Evolutionary conservation across 2,888 invertebrate species (phyloP), one percentile per base, ranked within the genome.

Genomic region (Hoplodrina blanda): DNA sequence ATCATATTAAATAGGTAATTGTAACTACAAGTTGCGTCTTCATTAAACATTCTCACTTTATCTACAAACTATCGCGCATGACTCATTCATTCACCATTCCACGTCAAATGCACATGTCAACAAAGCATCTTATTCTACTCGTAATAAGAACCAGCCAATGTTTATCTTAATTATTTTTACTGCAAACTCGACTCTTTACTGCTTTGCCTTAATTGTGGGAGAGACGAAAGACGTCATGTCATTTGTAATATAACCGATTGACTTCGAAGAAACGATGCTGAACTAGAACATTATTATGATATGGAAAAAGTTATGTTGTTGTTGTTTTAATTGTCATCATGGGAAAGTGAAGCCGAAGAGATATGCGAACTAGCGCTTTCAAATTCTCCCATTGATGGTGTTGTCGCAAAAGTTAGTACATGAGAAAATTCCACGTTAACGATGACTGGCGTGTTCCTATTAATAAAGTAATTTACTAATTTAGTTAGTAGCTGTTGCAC

Each of bases 121-220:
- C 66, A 65, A 76, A 65, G 81, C 73, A 69, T 85, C 69, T 78
- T 82, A 83, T 83, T 80, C 72, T 76, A 76, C 56, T 54, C 56
- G 86, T 80, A 88, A 88, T 73, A 69, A 70, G 87, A 88, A 33
- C 65, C 72, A 64, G 60, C 33, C 73, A 68, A 70, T 81, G 83
- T 85, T 86, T 88, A 86, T 86, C 86, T 82, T 77, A 79, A 82
- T 80, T 82, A 82, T 80, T 85, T 83, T 76, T 65, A 74, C 69
- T 80, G 81, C 76, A 85, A 83, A 87, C 80, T 64, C 66, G 83
- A 87, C 82, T 82, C 83, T 71, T 63, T 61, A 78, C 53, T 55
- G 74, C 78, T 67, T 65, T 62, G 80, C 53, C 69, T 78, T 82
- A 84, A 81, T 78, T 72, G 68, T 75, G 73, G 56, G 76, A 81